A percentile compares a stretch with the other conserved stretches of the same genome.
Evolutionary conservation across 2,113 vertebrate species (phyloP).

Genomic region (Scophthalmus maximus): DNA sequence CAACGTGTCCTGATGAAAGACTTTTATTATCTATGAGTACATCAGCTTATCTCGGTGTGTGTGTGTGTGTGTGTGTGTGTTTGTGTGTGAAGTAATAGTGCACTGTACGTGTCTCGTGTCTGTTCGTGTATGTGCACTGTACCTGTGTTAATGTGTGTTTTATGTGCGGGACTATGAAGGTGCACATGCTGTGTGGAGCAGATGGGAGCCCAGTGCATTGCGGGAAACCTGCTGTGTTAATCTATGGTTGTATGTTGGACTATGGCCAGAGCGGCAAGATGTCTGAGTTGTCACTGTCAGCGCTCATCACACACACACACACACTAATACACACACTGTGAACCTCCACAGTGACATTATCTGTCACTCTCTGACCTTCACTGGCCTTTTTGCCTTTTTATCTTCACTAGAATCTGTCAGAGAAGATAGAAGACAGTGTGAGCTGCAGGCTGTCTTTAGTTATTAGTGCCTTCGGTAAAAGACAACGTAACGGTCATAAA

Average conservation of each 20-base stretch:
- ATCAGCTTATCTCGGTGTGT: neutral
- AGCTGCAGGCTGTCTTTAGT: neutral
- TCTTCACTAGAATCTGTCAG: too few relatives aligned
- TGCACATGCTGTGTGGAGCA: conserved; percentile 11
- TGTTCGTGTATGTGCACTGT: too few relatives aligned
- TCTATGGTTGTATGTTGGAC: neutral
- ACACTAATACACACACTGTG: neutral
- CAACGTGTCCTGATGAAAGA: conserved; percentile 21
- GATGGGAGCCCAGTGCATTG: conserved; percentile 20
- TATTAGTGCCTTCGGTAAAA: neutral
- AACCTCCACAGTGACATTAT: neutral
- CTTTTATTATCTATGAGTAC: conserved; percentile 31
- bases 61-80: neutral
- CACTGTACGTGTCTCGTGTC: neutral
- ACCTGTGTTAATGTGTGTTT: too few relatives aligned
- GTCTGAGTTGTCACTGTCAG: conserved; percentile 10
- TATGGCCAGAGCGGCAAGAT: neutral
- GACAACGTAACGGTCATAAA: neutral
- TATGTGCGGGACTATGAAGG: too few relatives aligned
- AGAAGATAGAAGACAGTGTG: too few relatives aligned
- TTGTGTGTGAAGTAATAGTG: neutral
- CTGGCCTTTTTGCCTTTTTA: too few relatives aligned
- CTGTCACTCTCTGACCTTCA: neutral
- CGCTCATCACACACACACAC: conserved; percentile 8
- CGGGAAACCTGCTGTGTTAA: conserved; percentile 11